Evolutionary conservation across 2,113 vertebrate species (phyloP), one percentile per base, ranked within the genome.

Genomic region (Engraulis encrasicolus): DNA sequence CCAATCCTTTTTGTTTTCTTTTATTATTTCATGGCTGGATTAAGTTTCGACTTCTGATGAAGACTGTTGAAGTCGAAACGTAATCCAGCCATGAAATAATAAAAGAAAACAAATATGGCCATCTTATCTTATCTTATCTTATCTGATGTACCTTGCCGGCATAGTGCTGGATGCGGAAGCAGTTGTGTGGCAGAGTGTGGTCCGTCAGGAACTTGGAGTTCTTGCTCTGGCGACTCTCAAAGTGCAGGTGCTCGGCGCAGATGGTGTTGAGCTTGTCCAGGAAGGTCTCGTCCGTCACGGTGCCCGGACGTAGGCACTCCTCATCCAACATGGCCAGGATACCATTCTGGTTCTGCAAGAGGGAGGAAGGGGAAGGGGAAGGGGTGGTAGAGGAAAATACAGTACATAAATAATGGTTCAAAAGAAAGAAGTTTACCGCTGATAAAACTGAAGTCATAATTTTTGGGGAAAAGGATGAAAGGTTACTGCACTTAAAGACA

Each of bases 131-230:
- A n/a, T n/a, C n/a, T n/a, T n/a, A n/a, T n/a, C n/a, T n/a, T n/a
- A n/a, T n/a, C n/a, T n/a, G n/a, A n/a, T n/a, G n/a, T 92, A 99
- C 98, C 97, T 99, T 99, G 91, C 98, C 98, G 1, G 98, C 98
- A 0, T 99, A 99, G 89, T 99, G 98, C 88, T 99, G 98, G 85
- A 99, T 99, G 78, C 98, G 95, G 94, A 99, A 99, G 93, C 98
- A 99, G 91, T 92, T 97, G 95, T 99, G 98, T 0, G 98, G 98
- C 91, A 99, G 94, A 36, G 97, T 96, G 61, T 98, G 99, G 91
- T 99, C 98, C 0, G 95, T 98, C 83, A 99, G 96, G 89, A 98
- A 99, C 84, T 98, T 96, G 0, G 97, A 97, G 82, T 96, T 97
- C 91, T 98, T 98, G 97, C 97, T 98, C 92, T 96, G 96, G 83